Conservation (phyloP, 2,797 vertebrate genomes). For the Enteromius mattozi region DNA sequence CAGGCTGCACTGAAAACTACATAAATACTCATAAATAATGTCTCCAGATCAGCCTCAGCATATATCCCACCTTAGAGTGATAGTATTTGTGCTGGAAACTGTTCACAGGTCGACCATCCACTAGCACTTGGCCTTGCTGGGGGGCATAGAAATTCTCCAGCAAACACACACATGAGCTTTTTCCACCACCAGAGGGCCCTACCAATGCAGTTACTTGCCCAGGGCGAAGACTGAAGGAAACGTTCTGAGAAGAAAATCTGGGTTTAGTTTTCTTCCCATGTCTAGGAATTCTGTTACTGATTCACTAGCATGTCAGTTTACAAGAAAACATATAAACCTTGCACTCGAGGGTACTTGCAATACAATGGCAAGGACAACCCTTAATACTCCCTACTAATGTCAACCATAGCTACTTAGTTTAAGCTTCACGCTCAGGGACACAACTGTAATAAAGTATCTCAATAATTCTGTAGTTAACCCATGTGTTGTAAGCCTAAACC, state of each 20-base stretch:
- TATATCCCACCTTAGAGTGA: slow-evolving; percentile 85
- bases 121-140: slow-evolving; percentile 87
- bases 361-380: background rate
- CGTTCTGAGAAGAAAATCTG: slow-evolving; percentile 75
- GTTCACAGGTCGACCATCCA: slow-evolving; percentile 87
- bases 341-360: background rate
- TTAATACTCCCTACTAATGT: background rate
- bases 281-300: background rate
- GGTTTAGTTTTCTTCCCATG: background rate
- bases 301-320: background rate
- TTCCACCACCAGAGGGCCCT: slow-evolving; percentile 94
- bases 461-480: background rate
- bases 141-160: slow-evolving; percentile 94
- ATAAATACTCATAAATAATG: background rate
- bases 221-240: slow-evolving; percentile 89
- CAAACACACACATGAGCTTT: slow-evolving; percentile 94
- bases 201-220: slow-evolving; percentile 93
- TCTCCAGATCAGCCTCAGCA: background rate
- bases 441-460: background rate
- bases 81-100: slow-evolving; percentile 88
- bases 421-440: background rate
- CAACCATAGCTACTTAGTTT: background rate
- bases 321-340: background rate
- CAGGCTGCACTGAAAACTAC: background rate
- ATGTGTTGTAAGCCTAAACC: background rate